Conservation (phyloP, 2,888 invertebrate genomes). For the Andrena haemorrhoa region DNA sequence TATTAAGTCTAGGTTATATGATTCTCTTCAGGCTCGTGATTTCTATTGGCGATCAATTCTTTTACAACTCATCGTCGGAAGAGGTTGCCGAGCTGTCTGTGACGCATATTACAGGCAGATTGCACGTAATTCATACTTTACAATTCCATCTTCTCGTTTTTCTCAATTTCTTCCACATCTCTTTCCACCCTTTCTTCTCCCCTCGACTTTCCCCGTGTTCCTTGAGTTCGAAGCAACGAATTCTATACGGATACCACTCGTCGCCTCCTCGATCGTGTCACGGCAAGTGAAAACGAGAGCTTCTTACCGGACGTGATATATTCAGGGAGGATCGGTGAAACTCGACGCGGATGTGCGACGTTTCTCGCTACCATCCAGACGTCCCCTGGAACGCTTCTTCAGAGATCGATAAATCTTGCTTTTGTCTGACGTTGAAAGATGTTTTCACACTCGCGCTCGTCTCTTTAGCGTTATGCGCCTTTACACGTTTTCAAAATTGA, state of each 20-base stretch:
- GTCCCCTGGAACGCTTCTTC: background rate
- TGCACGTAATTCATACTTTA: constrained; percentile 26
- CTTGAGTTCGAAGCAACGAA: constrained; percentile 30
- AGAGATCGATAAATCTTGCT: constrained; percentile 34
- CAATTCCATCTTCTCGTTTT: constrained; percentile 31
- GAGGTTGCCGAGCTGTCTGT: background rate
- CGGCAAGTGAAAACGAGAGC: constrained; percentile 52
- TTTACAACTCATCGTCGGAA: constrained; percentile 2
- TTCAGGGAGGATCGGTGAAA: constrained; percentile 46
- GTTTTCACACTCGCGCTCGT: background rate
- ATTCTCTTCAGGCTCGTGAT: background rate
- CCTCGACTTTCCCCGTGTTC: constrained; percentile 8
- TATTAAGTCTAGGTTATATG: background rate
- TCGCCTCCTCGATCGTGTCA: constrained; percentile 50
- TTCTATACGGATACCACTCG: constrained; percentile 26
- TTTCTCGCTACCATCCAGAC: constrained; percentile 24
- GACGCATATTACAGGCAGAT: constrained; percentile 18
- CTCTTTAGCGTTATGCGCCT: background rate
- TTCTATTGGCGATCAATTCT: background rate
- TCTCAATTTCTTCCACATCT: background rate
- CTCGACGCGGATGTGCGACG: constrained; percentile 43
- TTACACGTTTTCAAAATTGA: background rate
- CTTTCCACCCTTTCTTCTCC: background rate
- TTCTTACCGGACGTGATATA: constrained; percentile 60
- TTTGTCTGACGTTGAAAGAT: background rate